Evolutionary conservation across 2,113 vertebrate genomes (phyloP), one percentile per base, ranked within the genome.

Genomic region (Bolborhynchus lineola): DNA sequence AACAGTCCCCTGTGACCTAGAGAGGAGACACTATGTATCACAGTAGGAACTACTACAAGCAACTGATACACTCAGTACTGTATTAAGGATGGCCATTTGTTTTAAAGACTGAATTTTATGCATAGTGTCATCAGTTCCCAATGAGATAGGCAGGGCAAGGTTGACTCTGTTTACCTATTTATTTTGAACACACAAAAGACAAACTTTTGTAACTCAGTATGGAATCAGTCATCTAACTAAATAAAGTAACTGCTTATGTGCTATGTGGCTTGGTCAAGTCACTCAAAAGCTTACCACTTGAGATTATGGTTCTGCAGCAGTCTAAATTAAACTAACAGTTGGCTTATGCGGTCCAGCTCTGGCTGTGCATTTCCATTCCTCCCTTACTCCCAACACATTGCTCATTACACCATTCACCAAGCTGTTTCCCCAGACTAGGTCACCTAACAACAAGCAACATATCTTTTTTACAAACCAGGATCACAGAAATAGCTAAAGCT

Each of bases 231-330:
- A 91, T 82, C 65, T 57, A 90, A 79, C 77, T 84, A 95, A 96
- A 90, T 60, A 91, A 89, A 86, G 74, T 52, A 95, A 92, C 88
- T 92, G 47, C 55, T 92, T 83, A 84, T 19, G 62, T 69, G 62
- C 80, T 76, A 26, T 75, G 76, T 0, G n/a, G 88, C 90, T 92
- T 81, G 69, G 82, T 88, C 69, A 94, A 78, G 65, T 92, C 69
- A 81, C 47, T 84, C 62, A 68, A 33, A 72, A 84, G n/a, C 13
- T 82, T 64, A 79, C 92, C 81, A 85, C 86, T 88, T 70, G 62
- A 91, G 89, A 95, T 93, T 89, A 95, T 57, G 95, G 81, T 53
- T 89, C 83, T 82, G 52, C 52, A 93, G 69, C 65, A 95, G 93
- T 37, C 7, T 19, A 95, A 96, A 95, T 92, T 84, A 95, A 95